A percentile compares a stretch with the other conserved stretches of the same genome.
Conservation (phyloP, 2,888 invertebrate genomes). For the Hyalella azteca region DNA sequence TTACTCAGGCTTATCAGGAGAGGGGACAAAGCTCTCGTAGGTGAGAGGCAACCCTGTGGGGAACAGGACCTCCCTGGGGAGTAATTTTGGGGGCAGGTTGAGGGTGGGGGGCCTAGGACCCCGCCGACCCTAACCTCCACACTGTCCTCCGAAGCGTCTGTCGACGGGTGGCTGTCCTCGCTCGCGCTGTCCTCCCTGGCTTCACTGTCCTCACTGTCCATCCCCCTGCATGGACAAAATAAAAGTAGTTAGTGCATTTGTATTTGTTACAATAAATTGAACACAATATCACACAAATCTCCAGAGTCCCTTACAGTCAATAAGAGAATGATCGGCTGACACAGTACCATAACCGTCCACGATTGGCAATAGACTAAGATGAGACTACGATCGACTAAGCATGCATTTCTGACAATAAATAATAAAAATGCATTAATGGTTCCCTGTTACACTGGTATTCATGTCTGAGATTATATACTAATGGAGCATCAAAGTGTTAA, state of each 20-base stretch:
- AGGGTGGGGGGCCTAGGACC: constrained; percentile 65
- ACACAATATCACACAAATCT: too few species aligned
- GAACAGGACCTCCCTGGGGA: constrained; percentile 3
- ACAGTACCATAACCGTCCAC: too few species aligned
- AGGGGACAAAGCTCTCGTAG: constrained; percentile 33
- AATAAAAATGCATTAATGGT: too few species aligned
- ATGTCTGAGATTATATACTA: too few species aligned
- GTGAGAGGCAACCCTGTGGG: background rate
- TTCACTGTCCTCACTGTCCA: constrained; percentile 50
- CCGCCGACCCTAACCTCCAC: constrained; percentile 71
- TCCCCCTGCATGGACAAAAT: constrained; percentile 42
- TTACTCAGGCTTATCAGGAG: constrained; percentile 29
- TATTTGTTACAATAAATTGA: too few species aligned
- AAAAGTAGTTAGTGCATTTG: background rate
- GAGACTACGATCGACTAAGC: too few species aligned
- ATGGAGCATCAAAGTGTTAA: too few species aligned
- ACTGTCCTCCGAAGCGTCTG: constrained; percentile 72
- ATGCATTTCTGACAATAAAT: too few species aligned
- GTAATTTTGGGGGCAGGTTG: constrained; percentile 24
- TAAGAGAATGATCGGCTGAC: too few species aligned
- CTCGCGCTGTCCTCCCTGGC: constrained; percentile 48
- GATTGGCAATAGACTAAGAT: too few species aligned
- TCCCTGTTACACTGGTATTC: too few species aligned
- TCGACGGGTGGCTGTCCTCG: constrained; percentile 60
- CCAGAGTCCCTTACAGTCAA: too few species aligned